Evolutionary conservation across 2,797 vertebrate species (phyloP).

Genomic region (Lates japonicus): DNA sequence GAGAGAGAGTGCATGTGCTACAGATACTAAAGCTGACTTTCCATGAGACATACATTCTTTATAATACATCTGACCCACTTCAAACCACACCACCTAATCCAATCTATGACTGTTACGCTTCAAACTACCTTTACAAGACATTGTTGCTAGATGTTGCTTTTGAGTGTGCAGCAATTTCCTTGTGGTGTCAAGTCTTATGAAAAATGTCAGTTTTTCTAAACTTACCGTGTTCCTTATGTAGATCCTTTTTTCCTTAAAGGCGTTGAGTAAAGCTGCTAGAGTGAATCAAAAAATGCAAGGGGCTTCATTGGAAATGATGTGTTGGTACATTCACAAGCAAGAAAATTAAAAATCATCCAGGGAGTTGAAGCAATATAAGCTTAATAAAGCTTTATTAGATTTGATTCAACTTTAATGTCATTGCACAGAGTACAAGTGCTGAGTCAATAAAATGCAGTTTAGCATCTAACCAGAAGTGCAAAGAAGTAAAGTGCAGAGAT

Average conservation of each 20-base stretch:
- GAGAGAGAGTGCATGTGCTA: background rate
- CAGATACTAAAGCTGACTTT: slow-evolving; percentile 26
- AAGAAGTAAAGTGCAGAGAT: too few relatives aligned
- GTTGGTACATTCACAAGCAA: too few relatives aligned
- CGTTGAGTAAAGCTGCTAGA: slow-evolving; percentile 1
- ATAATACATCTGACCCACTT: slow-evolving; percentile 54
- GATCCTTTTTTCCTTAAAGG: background rate
- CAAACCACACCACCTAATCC: slow-evolving; percentile 29
- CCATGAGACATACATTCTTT: slow-evolving; percentile 33
- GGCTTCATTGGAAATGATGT: background rate
- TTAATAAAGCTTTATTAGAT: too few relatives aligned
- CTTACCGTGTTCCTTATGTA: background rate
- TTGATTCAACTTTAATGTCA: too few relatives aligned
- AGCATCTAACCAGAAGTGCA: too few relatives aligned
- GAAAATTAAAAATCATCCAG: background rate
- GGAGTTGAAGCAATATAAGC: background rate
- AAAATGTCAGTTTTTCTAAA: background rate
- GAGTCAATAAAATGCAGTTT: too few relatives aligned
- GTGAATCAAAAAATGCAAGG: background rate
- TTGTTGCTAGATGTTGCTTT: background rate
- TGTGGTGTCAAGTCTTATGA: background rate
- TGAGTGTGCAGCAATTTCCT: slow-evolving; percentile 16
- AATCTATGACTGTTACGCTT: slow-evolving; percentile 17
- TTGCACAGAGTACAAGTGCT: too few relatives aligned
- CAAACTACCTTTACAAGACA: background rate